phyloP scores from a whole-genome alignment of 2,113 vertebrate species.

The Cebidichthys violaceus region DNA sequence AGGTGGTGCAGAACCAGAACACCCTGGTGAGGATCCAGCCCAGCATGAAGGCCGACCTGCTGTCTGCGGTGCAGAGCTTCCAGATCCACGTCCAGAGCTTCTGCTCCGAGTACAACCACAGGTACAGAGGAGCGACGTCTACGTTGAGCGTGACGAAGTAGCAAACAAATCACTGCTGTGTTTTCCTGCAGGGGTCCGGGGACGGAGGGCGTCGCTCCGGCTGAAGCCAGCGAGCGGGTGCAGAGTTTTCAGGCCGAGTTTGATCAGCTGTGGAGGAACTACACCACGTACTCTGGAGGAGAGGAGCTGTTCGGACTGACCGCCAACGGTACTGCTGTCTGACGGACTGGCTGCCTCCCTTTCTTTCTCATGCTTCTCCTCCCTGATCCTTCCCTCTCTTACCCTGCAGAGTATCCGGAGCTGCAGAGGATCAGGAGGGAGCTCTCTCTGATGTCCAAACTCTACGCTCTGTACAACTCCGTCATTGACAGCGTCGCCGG shows the following conservation, averaged over 20 bases:
- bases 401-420: slow-evolving; percentile 84
- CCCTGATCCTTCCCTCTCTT: slow-evolving; percentile 13
- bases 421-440: slow-evolving; percentile 87
- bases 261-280: slow-evolving; percentile 88
- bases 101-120: slow-evolving; percentile 81
- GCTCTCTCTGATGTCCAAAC: slow-evolving; percentile 85
- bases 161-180: too few species aligned
- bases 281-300: slow-evolving; percentile 82
- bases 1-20: slow-evolving; percentile 85
- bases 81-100: slow-evolving; percentile 77
- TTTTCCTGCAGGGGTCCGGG: slow-evolving; percentile 80
- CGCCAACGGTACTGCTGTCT: slow-evolving; percentile 77
- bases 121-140: slow-evolving; percentile 61
- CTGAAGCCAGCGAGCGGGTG: slow-evolving; percentile 85
- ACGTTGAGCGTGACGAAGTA: too few species aligned
- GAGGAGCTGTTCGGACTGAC: slow-evolving; percentile 88
- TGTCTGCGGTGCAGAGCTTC: slow-evolving; percentile 79
- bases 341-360: too few species aligned
- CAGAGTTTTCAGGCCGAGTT: slow-evolving; percentile 87
- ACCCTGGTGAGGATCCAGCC: slow-evolving; percentile 84
- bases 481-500: slow-evolving; percentile 78
- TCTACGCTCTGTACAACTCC: slow-evolving; percentile 84
- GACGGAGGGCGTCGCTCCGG: slow-evolving; percentile 79
- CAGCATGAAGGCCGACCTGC: slow-evolving; percentile 85
- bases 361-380: background rate